These are phyloP conservation scores for Ptilodon capucinus DNA, from an alignment of 2,888 invertebrate species.

Conservation along the genomic window DNA sequence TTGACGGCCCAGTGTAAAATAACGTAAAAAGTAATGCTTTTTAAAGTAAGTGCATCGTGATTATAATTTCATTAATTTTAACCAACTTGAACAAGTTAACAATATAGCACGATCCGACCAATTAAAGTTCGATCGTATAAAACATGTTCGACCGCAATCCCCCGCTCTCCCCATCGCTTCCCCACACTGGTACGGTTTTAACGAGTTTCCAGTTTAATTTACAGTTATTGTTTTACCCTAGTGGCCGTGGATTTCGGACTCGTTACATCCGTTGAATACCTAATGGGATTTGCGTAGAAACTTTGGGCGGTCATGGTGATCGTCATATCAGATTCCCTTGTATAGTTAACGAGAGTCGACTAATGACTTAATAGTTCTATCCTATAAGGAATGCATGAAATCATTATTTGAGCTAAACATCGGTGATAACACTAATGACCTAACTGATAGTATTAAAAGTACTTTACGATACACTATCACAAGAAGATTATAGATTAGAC, in stretches of 20 bases:
- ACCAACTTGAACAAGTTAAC: slow-evolving; percentile 33
- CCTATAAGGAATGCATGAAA: neutral
- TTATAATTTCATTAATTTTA: slow-evolving; percentile 9
- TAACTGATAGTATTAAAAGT: too few species aligned
- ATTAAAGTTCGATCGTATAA: slow-evolving; percentile 69
- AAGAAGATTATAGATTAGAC: neutral
- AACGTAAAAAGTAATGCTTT: too few species aligned
- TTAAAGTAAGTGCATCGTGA: too few species aligned
- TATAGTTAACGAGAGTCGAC: neutral
- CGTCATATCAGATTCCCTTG: slow-evolving; percentile 37
- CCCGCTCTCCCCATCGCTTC: slow-evolving; percentile 36
- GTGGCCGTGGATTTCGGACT: slow-evolving; percentile 56
- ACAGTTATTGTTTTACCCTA: slow-evolving; percentile 75
- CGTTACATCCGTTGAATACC: slow-evolving; percentile 54
- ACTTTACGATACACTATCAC: too few species aligned
- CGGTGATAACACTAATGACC: slow-evolving; percentile 9
- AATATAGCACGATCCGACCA: slow-evolving; percentile 45
- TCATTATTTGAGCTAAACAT: slow-evolving; percentile 1
- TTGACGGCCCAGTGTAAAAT: too few species aligned
- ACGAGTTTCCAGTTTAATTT: slow-evolving; percentile 77
- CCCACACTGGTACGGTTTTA: slow-evolving; percentile 52
- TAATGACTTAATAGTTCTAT: neutral
- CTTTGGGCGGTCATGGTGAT: slow-evolving; percentile 44
- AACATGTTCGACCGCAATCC: slow-evolving; percentile 44
- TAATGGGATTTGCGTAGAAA: slow-evolving; percentile 46